phyloP scores from a whole-genome alignment of 2,888 invertebrate species.

The Caenorhabditis angaria region DNA sequence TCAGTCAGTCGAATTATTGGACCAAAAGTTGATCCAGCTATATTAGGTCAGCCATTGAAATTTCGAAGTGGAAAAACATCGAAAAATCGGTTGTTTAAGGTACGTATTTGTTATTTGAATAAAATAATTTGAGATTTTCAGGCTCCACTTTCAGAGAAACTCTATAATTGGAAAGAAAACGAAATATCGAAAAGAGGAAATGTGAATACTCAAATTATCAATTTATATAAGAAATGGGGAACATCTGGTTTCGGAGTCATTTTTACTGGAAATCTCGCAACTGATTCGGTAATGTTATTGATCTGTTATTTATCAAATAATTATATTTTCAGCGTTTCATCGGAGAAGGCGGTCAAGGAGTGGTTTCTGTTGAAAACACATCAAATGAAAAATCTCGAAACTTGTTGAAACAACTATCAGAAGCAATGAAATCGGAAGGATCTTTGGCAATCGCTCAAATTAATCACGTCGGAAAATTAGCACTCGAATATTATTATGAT shows the following conservation, averaged over 20 bases:
- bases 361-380: conserved; percentile 46
- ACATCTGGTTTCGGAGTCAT: conserved; percentile 59
- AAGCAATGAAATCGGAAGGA: conserved; percentile 46
- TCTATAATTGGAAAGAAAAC: conserved; percentile 41
- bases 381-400: conserved; percentile 18
- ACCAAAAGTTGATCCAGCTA: conserved; percentile 12
- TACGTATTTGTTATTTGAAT: conserved; percentile 8
- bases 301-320: neutral
- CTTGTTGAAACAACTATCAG: conserved; percentile 20
- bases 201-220: conserved; percentile 45
- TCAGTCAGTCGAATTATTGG: conserved; percentile 21
- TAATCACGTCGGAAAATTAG: conserved; percentile 28
- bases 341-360: conserved; percentile 51
- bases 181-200: conserved; percentile 32
- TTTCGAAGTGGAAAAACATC: conserved; percentile 43
- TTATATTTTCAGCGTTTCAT: conserved; percentile 8
- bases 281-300: conserved; percentile 23
- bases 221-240: conserved; percentile 59
- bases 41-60: conserved; percentile 25
- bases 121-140: conserved; percentile 18
- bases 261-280: conserved; percentile 53
- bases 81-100: conserved; percentile 47
- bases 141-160: conserved; percentile 51
- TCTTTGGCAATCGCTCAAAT: conserved; percentile 54
- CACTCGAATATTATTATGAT: conserved; percentile 9